phyloP scores from a whole-genome alignment of 2,888 invertebrate species.

The Limenitis camilla region DNA sequence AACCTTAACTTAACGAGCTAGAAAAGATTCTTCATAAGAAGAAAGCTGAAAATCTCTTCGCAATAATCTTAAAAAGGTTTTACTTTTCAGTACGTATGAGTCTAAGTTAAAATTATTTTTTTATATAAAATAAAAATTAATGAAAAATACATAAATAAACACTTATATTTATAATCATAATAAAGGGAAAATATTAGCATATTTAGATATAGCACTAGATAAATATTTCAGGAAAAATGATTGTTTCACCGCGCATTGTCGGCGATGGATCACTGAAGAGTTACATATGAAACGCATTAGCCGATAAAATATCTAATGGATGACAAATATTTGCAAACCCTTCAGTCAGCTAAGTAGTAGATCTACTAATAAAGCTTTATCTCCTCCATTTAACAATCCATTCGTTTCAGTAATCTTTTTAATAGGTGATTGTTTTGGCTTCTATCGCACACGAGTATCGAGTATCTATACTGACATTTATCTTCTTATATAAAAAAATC shows the following conservation, averaged over 20 bases:
- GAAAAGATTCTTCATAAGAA: no score
- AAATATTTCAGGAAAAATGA: conserved; percentile 13
- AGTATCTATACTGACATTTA: no score
- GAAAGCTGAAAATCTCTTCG: no score
- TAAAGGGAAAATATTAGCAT: conserved; percentile 3
- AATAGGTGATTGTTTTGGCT: conserved; percentile 19
- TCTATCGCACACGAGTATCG: conserved; percentile 1
- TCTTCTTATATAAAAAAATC: no score
- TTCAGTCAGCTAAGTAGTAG: conserved; percentile 29
- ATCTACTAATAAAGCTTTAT: conserved; percentile 12
- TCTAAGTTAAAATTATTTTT: no score
- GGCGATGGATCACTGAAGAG: conserved; percentile 20
- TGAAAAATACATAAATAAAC: no score
- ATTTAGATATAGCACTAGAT: conserved; percentile 14
- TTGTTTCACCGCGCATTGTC: conserved; percentile 18
- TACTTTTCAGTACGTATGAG: no score
- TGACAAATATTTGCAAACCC: conserved; percentile 43
- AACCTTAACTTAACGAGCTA: no score
- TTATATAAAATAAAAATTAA: no score
- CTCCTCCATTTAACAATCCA: conserved; percentile 20
- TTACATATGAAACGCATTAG: conserved; percentile 55
- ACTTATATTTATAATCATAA: no score
- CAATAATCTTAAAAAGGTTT: no score
- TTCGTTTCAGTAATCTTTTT: conserved; percentile 20
- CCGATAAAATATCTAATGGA: conserved; percentile 48